These are phyloP conservation scores for Hippocampus barbouri DNA, from an alignment of 2,113 vertebrate species.

Conservation along the genomic window DNA sequence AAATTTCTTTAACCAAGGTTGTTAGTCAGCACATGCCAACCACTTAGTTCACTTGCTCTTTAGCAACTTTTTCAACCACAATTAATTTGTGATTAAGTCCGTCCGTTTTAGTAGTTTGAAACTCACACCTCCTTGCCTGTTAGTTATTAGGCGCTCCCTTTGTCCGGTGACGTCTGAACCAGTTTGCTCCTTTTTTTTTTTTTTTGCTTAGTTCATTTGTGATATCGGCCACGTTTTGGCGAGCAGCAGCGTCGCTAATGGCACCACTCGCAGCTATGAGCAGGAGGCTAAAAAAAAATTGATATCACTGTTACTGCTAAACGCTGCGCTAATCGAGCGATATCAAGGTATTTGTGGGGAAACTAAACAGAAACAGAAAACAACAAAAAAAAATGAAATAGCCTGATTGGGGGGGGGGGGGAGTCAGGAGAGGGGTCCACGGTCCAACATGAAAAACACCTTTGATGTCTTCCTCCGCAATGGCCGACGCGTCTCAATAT, in stretches of 20 bases:
- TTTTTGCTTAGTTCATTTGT: not conserved
- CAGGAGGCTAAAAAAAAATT: slow-evolving; percentile 15
- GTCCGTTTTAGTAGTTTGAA: not conserved
- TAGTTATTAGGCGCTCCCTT: not conserved
- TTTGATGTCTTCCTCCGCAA: slow-evolving; percentile 25
- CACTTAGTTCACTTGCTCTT: no score
- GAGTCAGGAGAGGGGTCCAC: not conserved
- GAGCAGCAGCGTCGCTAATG: slow-evolving; percentile 12
- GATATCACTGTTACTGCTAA: slow-evolving; percentile 33
- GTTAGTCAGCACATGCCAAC: not conserved
- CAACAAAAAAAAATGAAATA: slow-evolving; percentile 7
- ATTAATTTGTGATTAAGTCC: no score
- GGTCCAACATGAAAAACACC: slow-evolving; percentile 41
- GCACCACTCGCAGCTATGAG: slow-evolving; percentile 34
- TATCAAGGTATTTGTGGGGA: slow-evolving; percentile 35
- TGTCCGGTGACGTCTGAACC: not conserved
- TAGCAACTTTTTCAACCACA: no score
- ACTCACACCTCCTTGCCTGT: not conserved
- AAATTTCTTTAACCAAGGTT: no score
- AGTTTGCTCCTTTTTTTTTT: not conserved
- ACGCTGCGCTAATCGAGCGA: slow-evolving; percentile 37
- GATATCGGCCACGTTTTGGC: not conserved
- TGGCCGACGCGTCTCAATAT: slow-evolving; percentile 3
- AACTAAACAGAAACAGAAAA: no score
- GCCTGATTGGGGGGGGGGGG: slow-evolving; percentile 28